phyloP scores from a whole-genome alignment of 2,888 invertebrate species.

The Troilus luridus region DNA sequence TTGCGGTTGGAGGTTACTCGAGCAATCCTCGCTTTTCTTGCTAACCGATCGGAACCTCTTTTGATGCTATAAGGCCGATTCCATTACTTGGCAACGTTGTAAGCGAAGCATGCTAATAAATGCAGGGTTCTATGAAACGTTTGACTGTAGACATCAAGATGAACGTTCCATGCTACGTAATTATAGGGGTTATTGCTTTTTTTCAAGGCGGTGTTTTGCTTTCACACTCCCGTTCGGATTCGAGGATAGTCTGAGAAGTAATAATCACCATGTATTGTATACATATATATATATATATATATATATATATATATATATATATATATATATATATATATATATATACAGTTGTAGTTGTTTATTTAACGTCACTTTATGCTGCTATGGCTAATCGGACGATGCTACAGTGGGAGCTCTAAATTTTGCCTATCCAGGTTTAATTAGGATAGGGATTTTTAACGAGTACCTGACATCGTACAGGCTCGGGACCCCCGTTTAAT shows the following conservation, averaged over 20 bases:
- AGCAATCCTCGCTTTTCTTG: neutral
- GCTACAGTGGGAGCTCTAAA: too few relatives aligned
- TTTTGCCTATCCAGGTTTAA: too few relatives aligned
- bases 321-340: too few relatives aligned
- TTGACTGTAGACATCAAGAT: neutral
- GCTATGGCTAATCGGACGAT: too few relatives aligned
- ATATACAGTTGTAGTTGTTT: too few relatives aligned
- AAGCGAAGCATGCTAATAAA: constrained; percentile 19
- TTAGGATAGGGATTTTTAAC: too few relatives aligned
- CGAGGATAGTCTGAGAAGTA: neutral
- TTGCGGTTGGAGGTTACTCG: neutral
- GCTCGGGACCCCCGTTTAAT: too few relatives aligned
- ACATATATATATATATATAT: too few relatives aligned
- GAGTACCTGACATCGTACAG: too few relatives aligned
- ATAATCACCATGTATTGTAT: neutral
- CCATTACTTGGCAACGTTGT: neutral
- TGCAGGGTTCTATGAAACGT: constrained; percentile 15
- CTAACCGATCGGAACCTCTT: neutral
- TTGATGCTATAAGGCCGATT: neutral
- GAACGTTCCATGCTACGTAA: neutral
- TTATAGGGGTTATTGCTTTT: constrained; percentile 1
- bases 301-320: too few relatives aligned
- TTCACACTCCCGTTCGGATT: neutral
- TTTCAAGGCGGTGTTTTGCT: neutral
- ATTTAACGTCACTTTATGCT: too few relatives aligned